phyloP scores from a whole-genome alignment of 1,140 invertebrate genomes.

The Caerostris extrusa region DNA sequence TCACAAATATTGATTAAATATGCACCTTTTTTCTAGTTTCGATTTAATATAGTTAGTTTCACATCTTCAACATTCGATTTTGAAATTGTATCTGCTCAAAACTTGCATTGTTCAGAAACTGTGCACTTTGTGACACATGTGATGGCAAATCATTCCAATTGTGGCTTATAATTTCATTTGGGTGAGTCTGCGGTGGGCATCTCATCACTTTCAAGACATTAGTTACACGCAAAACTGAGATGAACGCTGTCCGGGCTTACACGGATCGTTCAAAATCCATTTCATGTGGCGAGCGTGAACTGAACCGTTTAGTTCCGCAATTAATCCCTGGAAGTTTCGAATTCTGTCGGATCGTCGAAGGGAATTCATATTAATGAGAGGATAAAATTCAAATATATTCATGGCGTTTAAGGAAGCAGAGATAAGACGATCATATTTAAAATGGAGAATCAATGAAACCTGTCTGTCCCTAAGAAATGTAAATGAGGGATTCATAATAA shows the following conservation, averaged over 20 bases:
- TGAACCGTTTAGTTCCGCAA: slow-evolving; percentile 48
- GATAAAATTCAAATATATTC: slow-evolving; percentile 27
- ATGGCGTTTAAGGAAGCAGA: not conserved
- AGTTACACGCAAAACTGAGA: slow-evolving; percentile 17
- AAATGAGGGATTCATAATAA: no score
- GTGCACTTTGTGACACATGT: not conserved
- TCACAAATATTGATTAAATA: no score
- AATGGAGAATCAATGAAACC: not conserved
- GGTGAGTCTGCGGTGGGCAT: slow-evolving; percentile 14
- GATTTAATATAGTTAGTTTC: no score
- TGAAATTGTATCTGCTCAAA: no score
- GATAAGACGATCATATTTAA: not conserved
- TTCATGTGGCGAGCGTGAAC: not conserved
- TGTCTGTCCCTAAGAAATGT: no score
- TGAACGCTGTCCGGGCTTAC: slow-evolving; percentile 8
- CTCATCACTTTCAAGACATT: slow-evolving; percentile 33
- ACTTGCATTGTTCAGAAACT: no score
- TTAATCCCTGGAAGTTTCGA: slow-evolving; percentile 50
- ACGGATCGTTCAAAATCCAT: slow-evolving; percentile 38
- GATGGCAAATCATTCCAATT: not conserved
- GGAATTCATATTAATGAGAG: slow-evolving; percentile 29
- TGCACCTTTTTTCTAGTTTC: no score
- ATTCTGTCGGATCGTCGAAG: not conserved
- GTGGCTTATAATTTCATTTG: slow-evolving; percentile 47
- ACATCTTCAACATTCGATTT: no score